A percentile compares a stretch with the other conserved stretches of the same genome.
phyloP scores from a whole-genome alignment of 2,888 invertebrate species.

The Scrobipalpa costella region DNA sequence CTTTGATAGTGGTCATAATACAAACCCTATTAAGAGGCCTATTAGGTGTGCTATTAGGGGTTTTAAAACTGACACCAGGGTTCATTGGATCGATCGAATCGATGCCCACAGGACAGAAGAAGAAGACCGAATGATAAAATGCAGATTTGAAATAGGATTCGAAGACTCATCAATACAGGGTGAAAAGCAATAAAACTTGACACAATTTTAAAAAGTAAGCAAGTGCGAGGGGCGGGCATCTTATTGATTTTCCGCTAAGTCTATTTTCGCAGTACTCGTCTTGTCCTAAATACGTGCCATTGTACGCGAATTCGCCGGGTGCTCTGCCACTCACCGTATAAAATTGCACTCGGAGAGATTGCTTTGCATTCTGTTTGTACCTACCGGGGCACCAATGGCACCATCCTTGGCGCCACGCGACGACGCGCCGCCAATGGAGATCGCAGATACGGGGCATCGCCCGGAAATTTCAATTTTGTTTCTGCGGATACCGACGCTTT shows the following conservation, averaged over 20 bases:
- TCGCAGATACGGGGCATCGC: slow-evolving; percentile 14
- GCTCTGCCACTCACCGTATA: slow-evolving; percentile 30
- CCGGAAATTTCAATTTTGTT: slow-evolving; percentile 26
- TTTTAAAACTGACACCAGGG: too few species aligned
- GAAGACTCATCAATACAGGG: slow-evolving; percentile 10
- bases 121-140: too few species aligned
- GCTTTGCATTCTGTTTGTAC: slow-evolving; percentile 38
- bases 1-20: too few species aligned
- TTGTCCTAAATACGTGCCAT: slow-evolving; percentile 57
- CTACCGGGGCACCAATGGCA: not conserved
- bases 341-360: slow-evolving; percentile 49
- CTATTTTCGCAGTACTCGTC: slow-evolving; percentile 59
- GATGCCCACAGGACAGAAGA: too few species aligned
- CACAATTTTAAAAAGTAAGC: slow-evolving; percentile 59
- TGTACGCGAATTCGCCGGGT: slow-evolving; percentile 39
- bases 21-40: too few species aligned
- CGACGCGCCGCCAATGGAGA: slow-evolving; percentile 7
- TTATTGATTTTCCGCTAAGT: slow-evolving; percentile 66
- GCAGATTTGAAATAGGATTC: too few species aligned
- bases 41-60: too few species aligned
- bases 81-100: too few species aligned
- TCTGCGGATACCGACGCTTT: not conserved
- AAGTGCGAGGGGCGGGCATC: slow-evolving; percentile 39
- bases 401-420: too few species aligned
- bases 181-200: slow-evolving; percentile 58